Base-by-base conservation (phyloP, 2,113 vertebrate species). In the Semicossyphus pulcher region DNA sequence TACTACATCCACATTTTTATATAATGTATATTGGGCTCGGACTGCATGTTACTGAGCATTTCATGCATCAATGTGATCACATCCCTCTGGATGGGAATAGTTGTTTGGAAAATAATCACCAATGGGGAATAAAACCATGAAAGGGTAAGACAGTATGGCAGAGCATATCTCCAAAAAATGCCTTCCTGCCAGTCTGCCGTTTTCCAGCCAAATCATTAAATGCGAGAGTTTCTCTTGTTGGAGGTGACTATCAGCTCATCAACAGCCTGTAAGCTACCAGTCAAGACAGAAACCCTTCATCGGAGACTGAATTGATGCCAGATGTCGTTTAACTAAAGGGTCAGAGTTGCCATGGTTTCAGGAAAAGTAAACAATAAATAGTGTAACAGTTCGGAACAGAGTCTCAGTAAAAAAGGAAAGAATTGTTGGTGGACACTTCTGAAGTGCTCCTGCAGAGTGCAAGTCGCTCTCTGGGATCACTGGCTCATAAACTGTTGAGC, bases 381-480 rank as follows among this genome's bases (percentile, higher is more conserved):
- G 49, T 39, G 56, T 42, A 76, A 80, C 51, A 59, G 52, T 45
- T 56, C 57, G 72, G 68, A 81, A 80, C 16, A 65, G 29, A 54
- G 58, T 63, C 57, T 76, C 51, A 21, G 63, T 64, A 69, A 78
- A 65, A 72, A 44, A 9, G 59, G 23, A 58, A 57, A 76, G 65
- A 78, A 62, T 76, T 68, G 72, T 65, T 37, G 39, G 34, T 7
- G 65, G 73, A 80, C 53, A 48, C 72, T 58, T 72, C 18, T 64
- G 14, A 34, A 58, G 75, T 39, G 54, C 59, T 49, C 58, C 56
- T 3, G 31, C 84, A 87, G 88, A 90, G 83, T 26, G 89, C 90
- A 83, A 90, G 90, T 53, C 87, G 89, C 90, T 67, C 87, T 77
- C 88, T 34, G 49, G 60, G 81, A 42, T 69, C 66, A 69, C 75